These are phyloP conservation scores for Polyommatus icarus DNA, from an alignment of 2,888 invertebrate genomes.

Conservation along the genomic window DNA sequence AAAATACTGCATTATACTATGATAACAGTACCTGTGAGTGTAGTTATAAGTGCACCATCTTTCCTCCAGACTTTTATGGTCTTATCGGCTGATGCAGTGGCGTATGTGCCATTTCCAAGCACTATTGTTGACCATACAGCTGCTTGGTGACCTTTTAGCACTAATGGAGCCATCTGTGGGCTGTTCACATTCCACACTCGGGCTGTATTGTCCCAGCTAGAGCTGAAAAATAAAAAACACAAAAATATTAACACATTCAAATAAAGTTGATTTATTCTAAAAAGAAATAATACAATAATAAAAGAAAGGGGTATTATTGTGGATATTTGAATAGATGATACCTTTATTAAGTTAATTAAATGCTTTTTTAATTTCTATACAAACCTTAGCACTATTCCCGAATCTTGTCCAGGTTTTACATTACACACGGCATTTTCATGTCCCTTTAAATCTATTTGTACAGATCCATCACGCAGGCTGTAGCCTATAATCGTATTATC, in stretches of 20 bases:
- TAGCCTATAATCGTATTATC: conserved; percentile 92
- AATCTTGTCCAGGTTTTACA: conserved; percentile 65
- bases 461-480: conserved; percentile 84
- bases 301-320: not conserved
- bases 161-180: conserved; percentile 73
- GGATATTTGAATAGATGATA: not conserved
- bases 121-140: conserved; percentile 92
- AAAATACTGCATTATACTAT: not conserved
- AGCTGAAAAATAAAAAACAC: conserved; percentile 79
- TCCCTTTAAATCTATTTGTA: conserved; percentile 86
- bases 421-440: conserved; percentile 87
- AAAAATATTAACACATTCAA: not conserved
- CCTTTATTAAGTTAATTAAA: not conserved
- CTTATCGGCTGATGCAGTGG: conserved; percentile 97
- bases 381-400: conserved; percentile 69
- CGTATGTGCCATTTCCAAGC: conserved; percentile 77
- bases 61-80: conserved; percentile 90
- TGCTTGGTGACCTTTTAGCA: conserved; percentile 86
- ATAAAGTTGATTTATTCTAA: not conserved
- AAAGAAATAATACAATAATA: not conserved
- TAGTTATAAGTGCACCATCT: conserved; percentile 83
- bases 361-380: no score
- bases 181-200: conserved; percentile 87
- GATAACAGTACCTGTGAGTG: conserved; percentile 80
- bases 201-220: conserved; percentile 96